These are phyloP conservation scores for Brachionus koreanus DNA, from an alignment of 1,140 invertebrate species.

Conservation along the genomic window DNA sequence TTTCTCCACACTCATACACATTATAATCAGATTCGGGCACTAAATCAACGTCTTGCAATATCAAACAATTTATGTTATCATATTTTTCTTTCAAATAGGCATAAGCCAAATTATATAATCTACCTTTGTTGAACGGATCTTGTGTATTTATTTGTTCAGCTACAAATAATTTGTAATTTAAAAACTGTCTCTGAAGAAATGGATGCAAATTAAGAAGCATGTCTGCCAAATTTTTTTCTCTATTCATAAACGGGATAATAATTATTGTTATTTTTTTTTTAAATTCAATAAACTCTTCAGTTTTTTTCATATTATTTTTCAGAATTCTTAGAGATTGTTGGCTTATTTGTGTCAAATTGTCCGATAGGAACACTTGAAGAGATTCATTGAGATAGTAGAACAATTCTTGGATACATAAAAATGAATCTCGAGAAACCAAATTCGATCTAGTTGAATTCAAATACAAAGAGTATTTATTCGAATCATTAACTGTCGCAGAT, in stretches of 20 bases:
- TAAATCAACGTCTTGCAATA: conserved; percentile 89
- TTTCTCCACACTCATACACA: conserved; percentile 80
- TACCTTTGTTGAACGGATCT: conserved; percentile 29
- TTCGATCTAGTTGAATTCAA: neutral
- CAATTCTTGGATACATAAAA: neutral
- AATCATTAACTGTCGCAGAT: neutral
- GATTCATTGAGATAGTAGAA: neutral
- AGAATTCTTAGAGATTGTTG: neutral
- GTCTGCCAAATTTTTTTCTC: conserved; percentile 70
- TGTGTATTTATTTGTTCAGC: conserved; percentile 68
- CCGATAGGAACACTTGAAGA: neutral
- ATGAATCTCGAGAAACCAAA: neutral
- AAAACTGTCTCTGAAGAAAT: conserved; percentile 76
- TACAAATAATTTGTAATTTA: conserved; percentile 83
- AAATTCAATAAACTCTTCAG: neutral
- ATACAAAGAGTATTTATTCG: neutral
- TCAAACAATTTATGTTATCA: conserved; percentile 65
- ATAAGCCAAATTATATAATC: conserved; percentile 29
- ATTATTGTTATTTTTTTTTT: conserved; percentile 57
- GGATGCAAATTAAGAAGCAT: conserved; percentile 83
- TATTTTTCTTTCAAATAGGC: neutral
- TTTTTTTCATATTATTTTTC: neutral
- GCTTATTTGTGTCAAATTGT: neutral
- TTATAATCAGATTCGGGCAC: conserved; percentile 79
- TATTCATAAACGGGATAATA: conserved; percentile 79